phyloP scores from a whole-genome alignment of 2,113 vertebrate genomes.

The Raja brachyura region DNA sequence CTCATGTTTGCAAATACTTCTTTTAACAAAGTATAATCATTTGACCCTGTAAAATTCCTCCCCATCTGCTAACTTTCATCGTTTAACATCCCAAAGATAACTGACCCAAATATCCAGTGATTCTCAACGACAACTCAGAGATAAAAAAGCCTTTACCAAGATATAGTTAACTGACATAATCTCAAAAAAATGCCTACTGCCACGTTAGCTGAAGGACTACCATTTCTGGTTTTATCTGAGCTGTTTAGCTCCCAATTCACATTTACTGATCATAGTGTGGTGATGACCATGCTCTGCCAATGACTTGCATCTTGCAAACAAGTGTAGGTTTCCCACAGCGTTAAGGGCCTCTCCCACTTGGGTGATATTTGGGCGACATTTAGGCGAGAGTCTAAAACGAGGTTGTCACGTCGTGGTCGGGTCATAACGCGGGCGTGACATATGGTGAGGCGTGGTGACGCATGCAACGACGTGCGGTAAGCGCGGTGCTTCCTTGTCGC shows the following conservation, averaged over 20 bases:
- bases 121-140: neutral
- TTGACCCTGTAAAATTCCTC: neutral
- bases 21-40: neutral
- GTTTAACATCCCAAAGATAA: neutral
- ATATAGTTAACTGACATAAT: neutral
- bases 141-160: neutral
- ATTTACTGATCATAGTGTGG: neutral
- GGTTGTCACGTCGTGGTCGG: too few species aligned
- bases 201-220: neutral
- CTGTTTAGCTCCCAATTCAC: neutral
- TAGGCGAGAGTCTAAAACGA: too few species aligned
- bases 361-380: too few species aligned
- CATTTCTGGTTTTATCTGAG: neutral
- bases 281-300: neutral
- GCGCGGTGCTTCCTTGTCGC: too few species aligned
- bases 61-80: neutral
- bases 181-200: neutral
- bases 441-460: too few species aligned
- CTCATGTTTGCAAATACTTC: neutral
- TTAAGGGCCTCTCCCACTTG: too few species aligned
- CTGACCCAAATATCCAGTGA: neutral
- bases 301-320: neutral
- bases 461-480: too few species aligned
- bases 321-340: neutral
- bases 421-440: too few species aligned